Percentiles rank a stretch among this genome's conserved stretches.
These are phyloP conservation scores for Calycopis cecrops DNA, from an alignment of 1,140 invertebrate genomes.

Conservation along the genomic window DNA sequence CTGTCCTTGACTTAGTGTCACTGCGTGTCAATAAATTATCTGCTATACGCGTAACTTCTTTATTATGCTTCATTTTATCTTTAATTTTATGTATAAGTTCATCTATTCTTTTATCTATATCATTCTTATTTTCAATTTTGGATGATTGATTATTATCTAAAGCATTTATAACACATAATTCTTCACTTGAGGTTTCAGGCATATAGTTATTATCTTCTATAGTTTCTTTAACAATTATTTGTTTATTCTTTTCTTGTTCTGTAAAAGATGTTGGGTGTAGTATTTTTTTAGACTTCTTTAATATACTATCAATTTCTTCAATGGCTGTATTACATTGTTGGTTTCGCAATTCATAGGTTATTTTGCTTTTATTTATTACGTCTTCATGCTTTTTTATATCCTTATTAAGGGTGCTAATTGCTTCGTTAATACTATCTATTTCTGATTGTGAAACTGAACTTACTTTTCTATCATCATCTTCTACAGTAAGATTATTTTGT, in stretches of 20 bases:
- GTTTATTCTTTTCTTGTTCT: not conserved
- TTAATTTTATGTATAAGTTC: slow-evolving; percentile 55
- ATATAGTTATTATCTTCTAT: slow-evolving; percentile 14
- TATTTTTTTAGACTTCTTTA: slow-evolving; percentile 54
- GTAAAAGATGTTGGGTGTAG: slow-evolving; percentile 41
- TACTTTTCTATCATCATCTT: slow-evolving; percentile 20
- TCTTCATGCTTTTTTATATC: slow-evolving; percentile 59
- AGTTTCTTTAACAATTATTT: not conserved
- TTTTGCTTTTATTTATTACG: slow-evolving; percentile 51
- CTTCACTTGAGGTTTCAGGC: slow-evolving; percentile 22
- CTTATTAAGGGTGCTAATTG: slow-evolving; percentile 48
- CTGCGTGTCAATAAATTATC: slow-evolving; percentile 50
- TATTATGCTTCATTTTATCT: slow-evolving; percentile 66
- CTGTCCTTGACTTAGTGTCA: slow-evolving; percentile 39
- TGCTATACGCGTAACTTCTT: slow-evolving; percentile 57
- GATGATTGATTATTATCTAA: slow-evolving; percentile 9
- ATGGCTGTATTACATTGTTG: slow-evolving; percentile 59
- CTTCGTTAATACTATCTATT: slow-evolving; percentile 51
- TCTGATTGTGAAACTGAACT: slow-evolving; percentile 37
- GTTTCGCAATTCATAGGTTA: slow-evolving; percentile 48
- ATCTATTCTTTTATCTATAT: slow-evolving; percentile 51
- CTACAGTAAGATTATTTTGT: slow-evolving; percentile 11
- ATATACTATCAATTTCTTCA: slow-evolving; percentile 59
- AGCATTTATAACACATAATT: slow-evolving; percentile 42
- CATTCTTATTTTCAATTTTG: slow-evolving; percentile 25